Base-by-base conservation (phyloP, 2,888 invertebrate genomes). In the Ametastegia equiseti region DNA sequence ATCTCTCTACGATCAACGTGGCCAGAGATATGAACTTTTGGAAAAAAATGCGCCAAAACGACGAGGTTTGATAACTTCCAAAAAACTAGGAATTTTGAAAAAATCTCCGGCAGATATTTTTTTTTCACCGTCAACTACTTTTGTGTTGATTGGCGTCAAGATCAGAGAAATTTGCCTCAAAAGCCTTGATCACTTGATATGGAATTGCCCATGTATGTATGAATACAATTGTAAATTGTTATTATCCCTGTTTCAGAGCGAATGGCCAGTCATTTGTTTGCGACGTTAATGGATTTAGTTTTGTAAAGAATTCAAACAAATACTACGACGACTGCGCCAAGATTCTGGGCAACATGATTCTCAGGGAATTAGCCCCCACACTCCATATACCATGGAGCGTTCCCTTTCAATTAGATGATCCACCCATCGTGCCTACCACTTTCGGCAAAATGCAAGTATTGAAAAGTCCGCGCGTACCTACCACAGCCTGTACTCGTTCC, bases 251-350 rank as follows among this genome's bases (percentile, higher is more conserved):
- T 90, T 91, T 27, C 88, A 97, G 99, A 92, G 99, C 99, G 27
- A 99, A 98, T 93, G 99, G 99, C 73, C 98, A 98, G 92, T 99
- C 99, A 0, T 99, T 97, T 92, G 99, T 99, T 0, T 99, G 99
- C 93, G 99, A 99, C 93, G 99, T 99, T 2, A 99, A 99, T 92
- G 99, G 99, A 0, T 99, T 99, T 92, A 99, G 99, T 90, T 99
- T 99, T 92, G 99, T 99, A 36, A 99, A 99, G 92, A 99, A 99
- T 92, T 99, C 99, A 0, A 98, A 98, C 92, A 99, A 99, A 91
- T 99, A 99, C 93, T 99, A 99, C 91, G 99, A 99, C 92, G 99
- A 99, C 90, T 99, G 99, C 92, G 99, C 99, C 30, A 98, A 99
- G 93, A 99, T 99, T 83, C 93, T 98, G 85, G 98, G 98, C 19